Conservation (phyloP, 1,140 invertebrate species). For the Varroa destructor region DNA sequence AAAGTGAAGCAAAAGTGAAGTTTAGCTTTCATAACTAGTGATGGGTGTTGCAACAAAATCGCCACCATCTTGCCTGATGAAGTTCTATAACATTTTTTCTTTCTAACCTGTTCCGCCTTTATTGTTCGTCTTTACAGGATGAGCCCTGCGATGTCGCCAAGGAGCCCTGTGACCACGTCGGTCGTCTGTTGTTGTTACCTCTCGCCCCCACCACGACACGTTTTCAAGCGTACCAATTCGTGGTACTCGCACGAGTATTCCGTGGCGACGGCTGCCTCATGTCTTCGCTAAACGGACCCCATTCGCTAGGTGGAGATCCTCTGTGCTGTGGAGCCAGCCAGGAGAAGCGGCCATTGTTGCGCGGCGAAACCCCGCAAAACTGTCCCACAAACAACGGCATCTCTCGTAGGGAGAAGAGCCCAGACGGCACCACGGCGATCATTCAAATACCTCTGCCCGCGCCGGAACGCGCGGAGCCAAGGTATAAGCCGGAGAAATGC, state of each 20-base stretch:
- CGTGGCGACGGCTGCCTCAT: background rate
- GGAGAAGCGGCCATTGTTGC: constrained; percentile 25
- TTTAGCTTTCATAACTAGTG: no score
- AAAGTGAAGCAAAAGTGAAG: no score
- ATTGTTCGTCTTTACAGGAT: background rate
- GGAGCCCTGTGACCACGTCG: background rate
- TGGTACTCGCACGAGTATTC: no score
- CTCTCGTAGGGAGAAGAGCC: background rate
- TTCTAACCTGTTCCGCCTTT: no score
- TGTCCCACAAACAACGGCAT: constrained; percentile 4
- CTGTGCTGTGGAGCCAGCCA: constrained; percentile 24
- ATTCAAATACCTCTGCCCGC: constrained; percentile 48
- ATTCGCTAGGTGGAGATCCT: constrained; percentile 26
- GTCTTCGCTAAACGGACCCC: constrained; percentile 11
- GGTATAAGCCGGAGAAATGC: constrained; percentile 56
- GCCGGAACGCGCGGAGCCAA: constrained; percentile 48
- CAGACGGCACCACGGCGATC: constrained; percentile 28
- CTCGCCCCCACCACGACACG: no score
- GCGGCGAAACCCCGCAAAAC: constrained; percentile 4
- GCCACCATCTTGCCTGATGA: no score
- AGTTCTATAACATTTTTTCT: no score
- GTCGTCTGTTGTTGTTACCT: no score
- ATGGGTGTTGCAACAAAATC: no score
- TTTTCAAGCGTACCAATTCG: no score
- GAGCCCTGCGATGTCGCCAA: constrained; percentile 21